These are phyloP conservation scores for Phyllotreta cruciferae DNA, from an alignment of 2,888 invertebrate species.

Conservation along the genomic window DNA sequence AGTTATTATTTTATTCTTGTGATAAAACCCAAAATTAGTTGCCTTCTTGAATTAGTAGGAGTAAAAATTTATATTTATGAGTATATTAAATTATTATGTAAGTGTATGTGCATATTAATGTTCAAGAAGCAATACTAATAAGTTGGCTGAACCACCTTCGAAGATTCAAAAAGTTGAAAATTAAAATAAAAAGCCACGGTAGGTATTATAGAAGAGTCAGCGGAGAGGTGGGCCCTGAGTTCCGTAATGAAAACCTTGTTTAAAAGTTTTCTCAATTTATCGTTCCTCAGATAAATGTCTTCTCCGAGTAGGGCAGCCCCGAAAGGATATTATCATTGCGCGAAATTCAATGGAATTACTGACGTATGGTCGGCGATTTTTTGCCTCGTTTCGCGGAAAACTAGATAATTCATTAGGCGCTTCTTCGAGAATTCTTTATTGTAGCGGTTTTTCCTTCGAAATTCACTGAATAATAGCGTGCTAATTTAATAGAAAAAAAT, in stretches of 20 bases:
- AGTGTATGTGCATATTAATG: too few relatives aligned
- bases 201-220: slow-evolving; percentile 48
- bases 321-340: slow-evolving; percentile 51
- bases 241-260: slow-evolving; percentile 57
- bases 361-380: slow-evolving; percentile 44
- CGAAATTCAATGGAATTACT: slow-evolving; percentile 55
- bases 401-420: slow-evolving; percentile 25
- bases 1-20: too few relatives aligned
- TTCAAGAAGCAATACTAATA: too few relatives aligned
- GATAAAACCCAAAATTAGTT: too few relatives aligned
- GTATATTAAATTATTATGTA: too few relatives aligned
- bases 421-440: background rate
- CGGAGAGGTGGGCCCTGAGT: slow-evolving; percentile 42
- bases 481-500: too few relatives aligned
- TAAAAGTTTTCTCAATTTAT: slow-evolving; percentile 57
- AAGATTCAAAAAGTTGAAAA: slow-evolving; percentile 45
- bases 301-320: slow-evolving; percentile 51
- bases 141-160: background rate
- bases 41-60: too few relatives aligned
- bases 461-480: background rate
- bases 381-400: slow-evolving; percentile 20
- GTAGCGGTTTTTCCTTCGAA: background rate
- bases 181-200: slow-evolving; percentile 46
- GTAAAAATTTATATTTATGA: too few relatives aligned
- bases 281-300: slow-evolving; percentile 55